Evolutionary conservation across 2,888 invertebrate species (phyloP).

Genomic region (Fragum sueziense): DNA sequence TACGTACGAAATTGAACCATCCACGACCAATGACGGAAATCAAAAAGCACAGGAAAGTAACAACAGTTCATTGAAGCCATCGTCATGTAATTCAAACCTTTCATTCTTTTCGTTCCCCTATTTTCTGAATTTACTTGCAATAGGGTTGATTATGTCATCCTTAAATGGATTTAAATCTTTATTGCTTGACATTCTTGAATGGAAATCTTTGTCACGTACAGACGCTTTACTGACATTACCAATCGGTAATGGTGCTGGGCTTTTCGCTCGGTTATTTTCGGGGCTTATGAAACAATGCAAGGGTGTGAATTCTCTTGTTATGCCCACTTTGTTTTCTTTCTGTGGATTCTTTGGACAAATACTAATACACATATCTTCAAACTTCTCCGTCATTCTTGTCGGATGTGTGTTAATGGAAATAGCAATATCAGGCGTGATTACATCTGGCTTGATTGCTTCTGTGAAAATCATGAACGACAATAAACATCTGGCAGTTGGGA

Average conservation of each 20-base stretch:
- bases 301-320: background rate
- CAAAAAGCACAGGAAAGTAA: no score
- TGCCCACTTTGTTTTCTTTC: background rate
- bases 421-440: background rate
- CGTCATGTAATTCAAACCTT: no score
- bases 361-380: background rate
- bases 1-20: no score
- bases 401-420: background rate
- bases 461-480: background rate
- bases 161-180: background rate
- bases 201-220: background rate
- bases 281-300: background rate
- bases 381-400: background rate
- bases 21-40: no score
- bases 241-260: background rate
- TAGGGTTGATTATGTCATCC: background rate
- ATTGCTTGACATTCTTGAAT: background rate
- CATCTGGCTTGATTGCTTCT: background rate
- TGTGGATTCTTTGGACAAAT: background rate
- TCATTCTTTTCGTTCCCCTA: background rate
- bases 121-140: background rate
- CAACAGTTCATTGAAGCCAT: no score
- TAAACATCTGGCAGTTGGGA: background rate
- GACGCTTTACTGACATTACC: background rate
- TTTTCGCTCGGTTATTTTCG: background rate